Evolutionary conservation across 2,888 invertebrate species (phyloP).

Genomic region (Nemoura dubitans): DNA sequence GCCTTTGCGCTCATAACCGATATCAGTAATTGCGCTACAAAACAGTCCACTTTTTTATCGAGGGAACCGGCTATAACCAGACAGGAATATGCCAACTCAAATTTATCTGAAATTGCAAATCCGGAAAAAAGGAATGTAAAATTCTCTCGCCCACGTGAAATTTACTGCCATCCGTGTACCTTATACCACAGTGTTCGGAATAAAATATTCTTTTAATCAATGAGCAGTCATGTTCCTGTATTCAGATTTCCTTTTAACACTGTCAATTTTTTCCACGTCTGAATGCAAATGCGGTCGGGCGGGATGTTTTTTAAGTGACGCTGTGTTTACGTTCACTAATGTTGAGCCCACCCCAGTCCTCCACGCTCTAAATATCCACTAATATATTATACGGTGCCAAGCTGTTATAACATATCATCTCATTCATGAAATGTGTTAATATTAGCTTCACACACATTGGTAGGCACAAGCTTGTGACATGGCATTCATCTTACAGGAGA

Average conservation of each 20-base stretch:
- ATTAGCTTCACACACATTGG: constrained; percentile 29
- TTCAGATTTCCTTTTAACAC: not conserved
- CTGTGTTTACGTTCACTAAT: constrained; percentile 22
- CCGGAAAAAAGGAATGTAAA: not conserved
- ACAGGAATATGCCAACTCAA: constrained; percentile 2
- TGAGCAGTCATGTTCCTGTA: not conserved
- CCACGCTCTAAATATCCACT: constrained; percentile 4
- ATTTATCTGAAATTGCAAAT: not conserved
- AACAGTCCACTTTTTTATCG: constrained; percentile 3
- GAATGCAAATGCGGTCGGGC: not conserved
- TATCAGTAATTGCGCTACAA: not conserved
- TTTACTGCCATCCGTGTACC: not conserved
- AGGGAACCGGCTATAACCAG: not conserved
- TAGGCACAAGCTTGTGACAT: not conserved
- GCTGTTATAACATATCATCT: constrained; percentile 28
- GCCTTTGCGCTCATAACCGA: constrained; percentile 1
- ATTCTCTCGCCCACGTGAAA: not conserved
- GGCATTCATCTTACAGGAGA: not conserved
- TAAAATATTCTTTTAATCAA: constrained; percentile 1
- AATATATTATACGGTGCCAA: constrained; percentile 5
- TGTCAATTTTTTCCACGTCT: not conserved
- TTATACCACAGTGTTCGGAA: not conserved
- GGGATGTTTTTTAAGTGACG: constrained; percentile 21
- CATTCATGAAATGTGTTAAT: constrained; percentile 22
- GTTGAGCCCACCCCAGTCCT: constrained; percentile 15